phyloP scores from a whole-genome alignment of 2,888 invertebrate genomes.

The Trilocha varians region DNA sequence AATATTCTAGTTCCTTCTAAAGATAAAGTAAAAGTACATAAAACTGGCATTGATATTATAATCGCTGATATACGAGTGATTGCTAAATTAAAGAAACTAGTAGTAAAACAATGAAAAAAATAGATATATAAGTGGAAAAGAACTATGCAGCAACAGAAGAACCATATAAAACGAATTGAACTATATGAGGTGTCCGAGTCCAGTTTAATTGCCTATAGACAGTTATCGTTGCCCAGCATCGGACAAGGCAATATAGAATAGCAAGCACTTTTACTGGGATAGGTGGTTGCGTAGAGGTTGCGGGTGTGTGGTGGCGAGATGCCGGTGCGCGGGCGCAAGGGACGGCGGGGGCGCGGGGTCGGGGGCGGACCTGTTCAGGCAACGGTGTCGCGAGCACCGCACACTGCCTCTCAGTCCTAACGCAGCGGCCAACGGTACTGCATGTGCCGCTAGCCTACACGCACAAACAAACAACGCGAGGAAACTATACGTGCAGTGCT shows the following conservation, averaged over 20 bases:
- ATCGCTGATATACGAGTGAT: no score
- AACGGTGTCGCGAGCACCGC: conserved; percentile 68
- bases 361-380: conserved; percentile 69
- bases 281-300: conserved; percentile 37
- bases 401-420: conserved; percentile 65
- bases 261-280: conserved; percentile 70
- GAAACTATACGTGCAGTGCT: conserved; percentile 62
- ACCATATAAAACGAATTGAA: no score
- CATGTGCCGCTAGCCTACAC: conserved; percentile 64
- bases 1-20: no score
- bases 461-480: conserved; percentile 60
- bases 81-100: no score
- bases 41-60: no score
- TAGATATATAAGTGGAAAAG: conserved; percentile 5
- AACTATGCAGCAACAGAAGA: no score
- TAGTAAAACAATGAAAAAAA: no score
- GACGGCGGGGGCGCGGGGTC: conserved; percentile 58
- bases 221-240: conserved; percentile 9
- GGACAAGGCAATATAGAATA: conserved; percentile 31
- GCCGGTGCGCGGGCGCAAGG: conserved; percentile 43
- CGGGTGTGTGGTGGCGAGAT: conserved; percentile 19
- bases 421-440: conserved; percentile 70
- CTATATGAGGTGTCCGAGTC: not conserved
- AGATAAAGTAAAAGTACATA: no score
- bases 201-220: conserved; percentile 3